Base-by-base conservation (phyloP, 2,797 vertebrate species). In the Hemibagrus guttatus region DNA sequence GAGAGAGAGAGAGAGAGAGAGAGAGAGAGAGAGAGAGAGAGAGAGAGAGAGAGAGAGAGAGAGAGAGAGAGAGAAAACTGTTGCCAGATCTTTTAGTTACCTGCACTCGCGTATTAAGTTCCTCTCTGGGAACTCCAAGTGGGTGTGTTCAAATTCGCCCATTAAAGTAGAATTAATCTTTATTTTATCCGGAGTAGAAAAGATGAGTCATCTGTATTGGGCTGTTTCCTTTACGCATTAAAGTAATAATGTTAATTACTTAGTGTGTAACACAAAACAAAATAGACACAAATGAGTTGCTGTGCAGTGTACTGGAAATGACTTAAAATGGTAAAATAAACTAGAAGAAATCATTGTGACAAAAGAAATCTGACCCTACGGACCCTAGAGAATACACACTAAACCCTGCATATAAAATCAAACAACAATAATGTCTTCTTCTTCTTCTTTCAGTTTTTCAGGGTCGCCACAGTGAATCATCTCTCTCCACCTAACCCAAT, bases 141-240 rank as follows among this genome's bases (percentile, higher is more conserved):
- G 54, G 52, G 81, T 79, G 82, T 84, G 74, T 71, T 69, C 3
- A 49, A 49, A 69, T 79, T 52, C 19, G 9, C 21, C 52, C 2
- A 84, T 87, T 84, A 79, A 71, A 42, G 35, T 19, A 46, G n/a
- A 58, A 78, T 71, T 69, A 52, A 87, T 68, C 26, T 19, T 66
- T 21, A 35, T 59, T n/a, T 68, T 17, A 68, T n/a, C 52, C 5
- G 2, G 49, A 39, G 75, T 54, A 56, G 8, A 42, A 83, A 28
- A 72, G 0, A 28, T 82, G 63, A 74, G 42, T 82, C 35, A 71
- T 28, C 9, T 54, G 68, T 35, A 42, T 12, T 81, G 54, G 26
- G 54, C 49, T 13, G 31, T 66, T 49, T 42, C 42, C 71, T 54
- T 49, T 49, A 66, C 11, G 0, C 12, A 81, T 23, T n/a, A n/a